These are phyloP conservation scores for Ochropleura leucogaster DNA, from an alignment of 2,888 invertebrate species.

Conservation along the genomic window DNA sequence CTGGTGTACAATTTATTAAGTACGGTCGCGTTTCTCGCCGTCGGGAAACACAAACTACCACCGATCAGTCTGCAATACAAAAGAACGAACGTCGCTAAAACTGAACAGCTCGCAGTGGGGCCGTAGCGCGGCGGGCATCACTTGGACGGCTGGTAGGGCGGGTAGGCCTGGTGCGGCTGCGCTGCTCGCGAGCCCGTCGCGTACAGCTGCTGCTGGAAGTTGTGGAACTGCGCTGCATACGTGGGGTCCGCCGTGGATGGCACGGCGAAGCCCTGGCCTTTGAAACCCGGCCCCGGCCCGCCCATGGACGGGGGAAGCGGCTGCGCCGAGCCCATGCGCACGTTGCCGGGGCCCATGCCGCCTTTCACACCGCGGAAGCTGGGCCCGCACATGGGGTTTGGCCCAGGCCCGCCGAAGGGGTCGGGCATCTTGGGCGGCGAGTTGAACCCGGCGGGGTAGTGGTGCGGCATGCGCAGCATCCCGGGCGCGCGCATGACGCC, in stretches of 20 bases:
- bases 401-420: slow-evolving; percentile 76
- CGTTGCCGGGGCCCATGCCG: slow-evolving; percentile 79
- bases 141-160: slow-evolving; percentile 88
- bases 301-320: slow-evolving; percentile 95
- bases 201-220: slow-evolving; percentile 98
- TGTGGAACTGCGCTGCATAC: slow-evolving; percentile 98
- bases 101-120: slow-evolving; percentile 51
- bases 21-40: slow-evolving; percentile 62
- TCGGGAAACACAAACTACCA: slow-evolving; percentile 64
- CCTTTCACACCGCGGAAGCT: slow-evolving; percentile 85
- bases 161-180: slow-evolving; percentile 86
- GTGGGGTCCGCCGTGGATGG: slow-evolving; percentile 97
- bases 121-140: slow-evolving; percentile 75
- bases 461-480: slow-evolving; percentile 88
- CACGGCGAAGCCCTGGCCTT: slow-evolving; percentile 95
- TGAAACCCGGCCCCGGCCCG: slow-evolving; percentile 92
- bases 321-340: slow-evolving; percentile 91
- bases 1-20: slow-evolving; percentile 67
- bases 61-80: slow-evolving; percentile 67
- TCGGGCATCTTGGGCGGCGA: slow-evolving; percentile 87
- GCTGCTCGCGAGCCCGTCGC: slow-evolving; percentile 92
- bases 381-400: slow-evolving; percentile 82
- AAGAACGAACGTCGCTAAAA: slow-evolving; percentile 62
- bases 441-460: slow-evolving; percentile 86
- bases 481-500: slow-evolving; percentile 85